phyloP scores from a whole-genome alignment of 2,888 invertebrate genomes.

The Acrobasis suavella region DNA sequence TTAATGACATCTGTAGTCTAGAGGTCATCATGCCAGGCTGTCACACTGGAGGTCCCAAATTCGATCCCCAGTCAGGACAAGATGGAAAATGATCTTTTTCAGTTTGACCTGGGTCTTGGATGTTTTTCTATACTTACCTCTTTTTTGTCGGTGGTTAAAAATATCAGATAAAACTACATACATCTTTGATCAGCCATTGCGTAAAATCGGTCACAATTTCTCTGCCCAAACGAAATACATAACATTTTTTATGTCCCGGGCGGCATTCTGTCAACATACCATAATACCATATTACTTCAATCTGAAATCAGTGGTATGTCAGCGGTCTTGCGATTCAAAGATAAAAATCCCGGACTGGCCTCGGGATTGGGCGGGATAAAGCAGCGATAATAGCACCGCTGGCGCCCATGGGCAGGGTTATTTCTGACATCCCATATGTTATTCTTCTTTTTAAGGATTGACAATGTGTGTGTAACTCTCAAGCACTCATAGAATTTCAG shows the following conservation, averaged over 20 bases:
- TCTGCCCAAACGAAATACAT: conserved; percentile 6
- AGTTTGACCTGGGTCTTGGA: too few relatives aligned
- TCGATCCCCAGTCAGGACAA: too few relatives aligned
- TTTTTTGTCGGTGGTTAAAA: too few relatives aligned
- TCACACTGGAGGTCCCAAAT: too few relatives aligned
- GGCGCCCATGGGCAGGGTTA: conserved; percentile 64
- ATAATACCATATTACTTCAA: conserved; percentile 30
- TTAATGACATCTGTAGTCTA: too few relatives aligned
- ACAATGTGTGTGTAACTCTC: too few relatives aligned
- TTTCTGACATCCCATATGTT: conserved; percentile 38
- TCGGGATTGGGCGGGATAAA: conserved; percentile 53
- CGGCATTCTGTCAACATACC: conserved; percentile 24
- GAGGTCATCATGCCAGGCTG: too few relatives aligned
- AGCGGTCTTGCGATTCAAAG: conserved; percentile 47
- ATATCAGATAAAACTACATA: not conserved
- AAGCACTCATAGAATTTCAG: too few relatives aligned
- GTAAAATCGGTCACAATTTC: not conserved
- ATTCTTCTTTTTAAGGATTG: not conserved
- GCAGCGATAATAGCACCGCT: conserved; percentile 73
- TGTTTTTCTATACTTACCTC: too few relatives aligned
- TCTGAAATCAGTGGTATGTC: conserved; percentile 42
- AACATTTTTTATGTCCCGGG: conserved; percentile 11
- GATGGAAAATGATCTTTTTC: too few relatives aligned
- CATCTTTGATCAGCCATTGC: conserved; percentile 1
- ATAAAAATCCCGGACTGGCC: conserved; percentile 51